Evolutionary conservation across 2,797 vertebrate genomes (phyloP).

Genomic region (Hydrolagus colliei): DNA sequence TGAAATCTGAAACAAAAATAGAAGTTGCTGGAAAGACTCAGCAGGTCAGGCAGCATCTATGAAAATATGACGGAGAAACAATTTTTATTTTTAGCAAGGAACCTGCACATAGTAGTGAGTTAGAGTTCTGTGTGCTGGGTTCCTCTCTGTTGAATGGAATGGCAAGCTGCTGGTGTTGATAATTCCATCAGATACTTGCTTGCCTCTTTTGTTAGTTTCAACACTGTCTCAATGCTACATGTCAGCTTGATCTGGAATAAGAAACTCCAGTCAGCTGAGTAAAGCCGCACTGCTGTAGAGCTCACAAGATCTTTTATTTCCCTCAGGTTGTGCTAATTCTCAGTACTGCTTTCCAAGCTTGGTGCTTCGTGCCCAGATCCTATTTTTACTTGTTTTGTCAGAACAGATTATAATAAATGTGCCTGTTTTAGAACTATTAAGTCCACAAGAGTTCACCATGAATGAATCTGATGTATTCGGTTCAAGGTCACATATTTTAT

Average conservation of each 20-base stretch:
- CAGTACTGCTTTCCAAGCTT: conserved; percentile 45
- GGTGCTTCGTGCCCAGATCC: conserved; percentile 39
- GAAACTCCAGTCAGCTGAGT: conserved; percentile 47
- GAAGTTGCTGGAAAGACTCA: too few relatives aligned
- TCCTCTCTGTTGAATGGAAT: conserved; percentile 45
- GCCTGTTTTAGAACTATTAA: conserved; percentile 30
- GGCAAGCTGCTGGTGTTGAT: conserved; percentile 48
- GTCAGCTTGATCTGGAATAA: conserved; percentile 70
- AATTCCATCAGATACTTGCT: conserved; percentile 56
- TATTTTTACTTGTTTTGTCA: conserved; percentile 50
- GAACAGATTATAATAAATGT: conserved; percentile 42
- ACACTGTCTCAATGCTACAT: conserved; percentile 64
- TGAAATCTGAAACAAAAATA: too few relatives aligned
- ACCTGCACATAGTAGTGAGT: conserved; percentile 23
- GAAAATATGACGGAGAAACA: too few relatives aligned
- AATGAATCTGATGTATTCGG: not conserved
- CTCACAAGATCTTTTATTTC: conserved; percentile 43
- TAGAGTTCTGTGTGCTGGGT: conserved; percentile 51
- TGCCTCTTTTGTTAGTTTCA: conserved; percentile 60
- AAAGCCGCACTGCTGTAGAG: conserved; percentile 45
- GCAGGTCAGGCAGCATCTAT: too few relatives aligned
- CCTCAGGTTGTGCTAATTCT: conserved; percentile 47
- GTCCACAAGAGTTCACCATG: conserved; percentile 24
- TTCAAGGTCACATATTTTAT: conserved; percentile 36
- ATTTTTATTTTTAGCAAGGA: not conserved